Evolutionary conservation across 2,888 invertebrate genomes (phyloP).

Genomic region (Cerceris ruficornis): DNA sequence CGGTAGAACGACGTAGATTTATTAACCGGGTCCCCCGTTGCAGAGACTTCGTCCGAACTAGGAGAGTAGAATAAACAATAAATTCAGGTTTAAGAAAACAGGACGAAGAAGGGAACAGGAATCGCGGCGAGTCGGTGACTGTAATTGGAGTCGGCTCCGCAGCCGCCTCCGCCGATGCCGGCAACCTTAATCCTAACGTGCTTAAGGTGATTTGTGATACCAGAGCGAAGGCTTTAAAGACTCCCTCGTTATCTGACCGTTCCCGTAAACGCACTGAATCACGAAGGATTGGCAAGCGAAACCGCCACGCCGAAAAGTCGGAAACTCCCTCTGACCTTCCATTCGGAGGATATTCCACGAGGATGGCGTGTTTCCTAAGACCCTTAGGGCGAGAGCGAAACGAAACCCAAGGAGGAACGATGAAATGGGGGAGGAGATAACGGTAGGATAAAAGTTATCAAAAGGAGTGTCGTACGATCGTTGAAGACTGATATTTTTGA

Average conservation of each 20-base stretch:
- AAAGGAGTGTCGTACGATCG: background rate
- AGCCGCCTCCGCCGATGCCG: conserved; percentile 36
- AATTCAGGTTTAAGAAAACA: conserved; percentile 70
- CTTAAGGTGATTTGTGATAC: conserved; percentile 74
- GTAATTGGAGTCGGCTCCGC: conserved; percentile 60
- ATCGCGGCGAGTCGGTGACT: conserved; percentile 36
- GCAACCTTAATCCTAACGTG: conserved; percentile 67
- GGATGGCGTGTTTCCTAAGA: conserved; percentile 19
- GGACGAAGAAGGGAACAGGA: conserved; percentile 25
- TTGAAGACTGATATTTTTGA: conserved; percentile 16
- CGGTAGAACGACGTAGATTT: conserved; percentile 65
- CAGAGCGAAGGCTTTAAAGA: conserved; percentile 65
- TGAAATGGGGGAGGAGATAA: background rate
- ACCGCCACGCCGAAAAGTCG: conserved; percentile 34
- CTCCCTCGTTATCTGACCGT: conserved; percentile 65
- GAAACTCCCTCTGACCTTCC: conserved; percentile 30
- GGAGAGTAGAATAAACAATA: conserved; percentile 65
- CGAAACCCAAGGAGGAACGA: background rate
- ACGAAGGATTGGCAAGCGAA: conserved; percentile 46
- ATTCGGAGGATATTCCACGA: conserved; percentile 4
- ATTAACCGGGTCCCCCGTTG: conserved; percentile 62
- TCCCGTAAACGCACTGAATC: conserved; percentile 54
- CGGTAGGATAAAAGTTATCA: conserved; percentile 4
- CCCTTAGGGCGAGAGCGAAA: conserved; percentile 3
- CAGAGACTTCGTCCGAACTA: conserved; percentile 58